Base-by-base conservation (phyloP, 2,888 invertebrate genomes). In the Hylaea fasciaria region DNA sequence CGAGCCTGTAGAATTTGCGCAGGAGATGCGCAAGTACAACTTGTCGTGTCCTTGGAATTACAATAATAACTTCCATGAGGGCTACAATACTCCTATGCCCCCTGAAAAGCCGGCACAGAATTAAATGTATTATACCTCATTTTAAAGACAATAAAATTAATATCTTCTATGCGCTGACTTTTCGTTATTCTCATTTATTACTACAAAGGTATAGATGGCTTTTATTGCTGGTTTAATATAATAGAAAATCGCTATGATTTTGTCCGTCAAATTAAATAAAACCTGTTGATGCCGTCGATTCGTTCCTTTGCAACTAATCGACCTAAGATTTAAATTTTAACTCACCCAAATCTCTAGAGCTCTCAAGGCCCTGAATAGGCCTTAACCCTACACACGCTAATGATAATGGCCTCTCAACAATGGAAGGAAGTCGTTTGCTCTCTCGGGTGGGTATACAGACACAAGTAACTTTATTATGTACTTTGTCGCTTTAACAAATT, bases 41-140 rank as follows among this genome's bases (percentile, higher is more conserved):
- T 52, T 91, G n/a, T 71, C 82, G 55, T 87, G 87, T 0, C 91
- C 91, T 1, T 91, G 91, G 91, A 83, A 79, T 68, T 89, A 90
- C 64, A 66, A 79, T 53, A 82, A 72, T 47, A 89, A 82, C 60
- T 91, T 90, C 64, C 87, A 91, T 56, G 81, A 82, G 50, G 86
- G 84, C 0, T 90, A 80, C 60, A 82, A 80, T 62, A 52, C 58
- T 22, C 80, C 78, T 0, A 65, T 70, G 16, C 74, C 79, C 2
- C 68, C 73, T 29, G 12, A 12, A 37, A 37, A 37, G 37, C 62
- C 45, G 37, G 62, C 49, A 74, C 53, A 66, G 67, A 62, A 71
- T 57, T 41, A 46, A 58, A 40, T n/a, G 44, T 45, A 45, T 35
- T n/a, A n/a, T n/a, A n/a, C n/a, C n/a, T n/a, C n/a, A n/a, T n/a